Percentiles rank a stretch among this genome's conserved stretches.
These are phyloP conservation scores for Pantherophis guttatus DNA, from an alignment of 2,113 vertebrate species.

Conservation along the genomic window DNA sequence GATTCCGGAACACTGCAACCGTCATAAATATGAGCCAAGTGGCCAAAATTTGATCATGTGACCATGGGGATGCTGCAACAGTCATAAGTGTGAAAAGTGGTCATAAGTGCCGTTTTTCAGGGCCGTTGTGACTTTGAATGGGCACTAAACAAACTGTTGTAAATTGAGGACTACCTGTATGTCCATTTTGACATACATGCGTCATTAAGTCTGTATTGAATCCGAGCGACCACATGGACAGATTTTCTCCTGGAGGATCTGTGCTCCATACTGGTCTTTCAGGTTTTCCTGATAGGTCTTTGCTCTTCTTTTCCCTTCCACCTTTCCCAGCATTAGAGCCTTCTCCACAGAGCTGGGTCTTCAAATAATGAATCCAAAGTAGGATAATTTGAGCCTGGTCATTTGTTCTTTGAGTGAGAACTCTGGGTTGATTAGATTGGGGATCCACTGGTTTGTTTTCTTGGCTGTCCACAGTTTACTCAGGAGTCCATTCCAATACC, in stretches of 20 bases:
- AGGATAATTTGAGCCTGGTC: neutral
- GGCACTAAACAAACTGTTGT: neutral
- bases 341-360: neutral
- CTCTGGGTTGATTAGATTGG: neutral
- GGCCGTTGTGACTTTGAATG: neutral
- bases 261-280: neutral
- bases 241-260: neutral
- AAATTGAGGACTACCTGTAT: neutral
- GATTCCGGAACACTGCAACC: neutral
- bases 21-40: neutral
- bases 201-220: neutral
- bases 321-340: neutral
- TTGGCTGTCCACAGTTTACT: neutral
- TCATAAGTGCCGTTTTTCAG: neutral
- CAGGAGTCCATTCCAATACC: neutral
- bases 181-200: neutral
- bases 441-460: neutral
- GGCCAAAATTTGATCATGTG: neutral
- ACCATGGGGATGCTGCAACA: neutral
- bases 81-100: neutral
- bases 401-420: neutral
- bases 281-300: no score
- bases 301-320: neutral
- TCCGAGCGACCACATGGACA: neutral
- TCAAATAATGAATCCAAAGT: neutral